These are phyloP conservation scores for Cinclus mexicanus DNA, from an alignment of 2,113 vertebrate species.

Conservation along the genomic window DNA sequence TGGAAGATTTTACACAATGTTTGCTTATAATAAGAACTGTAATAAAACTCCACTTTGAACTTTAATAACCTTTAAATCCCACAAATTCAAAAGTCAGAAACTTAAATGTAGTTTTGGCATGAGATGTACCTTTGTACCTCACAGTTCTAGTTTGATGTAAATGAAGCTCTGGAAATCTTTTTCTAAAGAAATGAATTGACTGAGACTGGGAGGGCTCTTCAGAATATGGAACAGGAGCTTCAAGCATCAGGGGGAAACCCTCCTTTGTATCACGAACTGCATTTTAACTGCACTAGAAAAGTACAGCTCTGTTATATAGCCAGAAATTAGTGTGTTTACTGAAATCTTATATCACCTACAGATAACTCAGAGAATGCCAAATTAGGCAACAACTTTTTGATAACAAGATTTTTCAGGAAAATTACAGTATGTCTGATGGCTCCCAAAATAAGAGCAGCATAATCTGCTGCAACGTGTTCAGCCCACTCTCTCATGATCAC, in stretches of 20 bases:
- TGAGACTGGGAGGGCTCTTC: neutral
- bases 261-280: neutral
- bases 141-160: neutral
- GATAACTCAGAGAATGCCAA: neutral
- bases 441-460: constrained; percentile 20
- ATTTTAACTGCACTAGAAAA: neutral
- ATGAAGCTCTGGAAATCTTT: neutral
- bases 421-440: constrained; percentile 26
- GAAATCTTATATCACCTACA: neutral
- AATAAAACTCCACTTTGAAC: neutral
- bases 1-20: neutral
- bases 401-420: constrained; percentile 37
- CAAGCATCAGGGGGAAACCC: neutral
- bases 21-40: neutral
- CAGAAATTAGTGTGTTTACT: constrained; percentile 17
- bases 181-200: neutral
- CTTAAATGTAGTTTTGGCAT: neutral
- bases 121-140: neutral
- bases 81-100: neutral
- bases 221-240: neutral
- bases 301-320: neutral
- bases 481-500: constrained; percentile 25
- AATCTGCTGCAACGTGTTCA: constrained; percentile 18
- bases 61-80: neutral
- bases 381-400: constrained; percentile 14